These are phyloP conservation scores for Mirza zaza DNA, from an alignment of 2,113 vertebrate species.

Conservation along the genomic window DNA sequence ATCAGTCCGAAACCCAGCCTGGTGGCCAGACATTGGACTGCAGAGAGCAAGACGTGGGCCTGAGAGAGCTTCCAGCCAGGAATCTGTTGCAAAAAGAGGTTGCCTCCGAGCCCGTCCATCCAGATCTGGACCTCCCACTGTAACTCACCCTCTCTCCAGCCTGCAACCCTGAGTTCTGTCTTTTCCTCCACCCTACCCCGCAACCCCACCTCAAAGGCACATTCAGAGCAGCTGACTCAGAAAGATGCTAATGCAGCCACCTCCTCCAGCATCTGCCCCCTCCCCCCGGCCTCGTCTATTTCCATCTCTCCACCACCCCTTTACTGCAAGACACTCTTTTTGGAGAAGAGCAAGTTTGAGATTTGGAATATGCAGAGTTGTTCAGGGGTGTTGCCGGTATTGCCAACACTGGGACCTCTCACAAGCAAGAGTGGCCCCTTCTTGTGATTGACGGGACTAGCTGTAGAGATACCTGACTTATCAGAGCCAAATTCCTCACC, in stretches of 20 bases:
- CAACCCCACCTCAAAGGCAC: not conserved
- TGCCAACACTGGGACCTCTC: not conserved
- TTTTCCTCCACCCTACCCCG: not conserved
- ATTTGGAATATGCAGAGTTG: not conserved
- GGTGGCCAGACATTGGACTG: not conserved
- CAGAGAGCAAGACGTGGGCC: rapidly evolving
- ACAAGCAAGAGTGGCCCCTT: not conserved
- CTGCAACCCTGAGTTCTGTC: not conserved
- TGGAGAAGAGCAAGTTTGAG: not conserved
- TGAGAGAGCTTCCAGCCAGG: not conserved
- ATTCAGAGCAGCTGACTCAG: not conserved
- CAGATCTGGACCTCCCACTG: not conserved
- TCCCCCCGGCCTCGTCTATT: not conserved
- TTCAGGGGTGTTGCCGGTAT: not conserved
- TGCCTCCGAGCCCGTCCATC: not conserved
- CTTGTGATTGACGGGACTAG: not conserved
- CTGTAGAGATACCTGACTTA: not conserved
- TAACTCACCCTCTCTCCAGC: not conserved
- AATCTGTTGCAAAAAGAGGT: not conserved
- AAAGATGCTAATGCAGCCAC: not conserved
- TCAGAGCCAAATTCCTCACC: not conserved
- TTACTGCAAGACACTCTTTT: not conserved
- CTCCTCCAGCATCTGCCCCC: not conserved
- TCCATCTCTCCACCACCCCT: not conserved
- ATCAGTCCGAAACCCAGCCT: not conserved